These are phyloP conservation scores for Drosophila macrothrix DNA, from an alignment of 2,888 invertebrate genomes.

Conservation along the genomic window DNA sequence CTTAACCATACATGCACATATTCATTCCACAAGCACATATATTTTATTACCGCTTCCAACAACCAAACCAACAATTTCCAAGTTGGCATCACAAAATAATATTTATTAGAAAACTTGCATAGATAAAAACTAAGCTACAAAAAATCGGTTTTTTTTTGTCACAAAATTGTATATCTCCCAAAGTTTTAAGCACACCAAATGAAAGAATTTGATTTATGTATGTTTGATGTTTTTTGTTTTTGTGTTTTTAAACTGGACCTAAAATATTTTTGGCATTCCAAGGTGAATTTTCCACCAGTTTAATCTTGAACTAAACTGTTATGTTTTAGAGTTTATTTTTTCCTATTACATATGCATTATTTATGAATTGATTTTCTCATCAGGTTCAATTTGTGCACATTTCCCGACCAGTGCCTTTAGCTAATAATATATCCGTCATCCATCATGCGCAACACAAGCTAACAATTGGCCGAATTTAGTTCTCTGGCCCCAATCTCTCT, in stretches of 20 bases:
- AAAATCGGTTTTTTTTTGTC: neutral
- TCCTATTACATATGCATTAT: neutral
- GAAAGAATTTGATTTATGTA: neutral
- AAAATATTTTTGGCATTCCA: neutral
- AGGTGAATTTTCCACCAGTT: neutral
- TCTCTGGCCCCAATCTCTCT: neutral
- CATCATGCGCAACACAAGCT: slow-evolving; percentile 1
- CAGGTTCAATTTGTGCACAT: neutral
- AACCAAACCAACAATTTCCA: neutral
- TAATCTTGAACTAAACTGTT: neutral
- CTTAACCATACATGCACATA: neutral
- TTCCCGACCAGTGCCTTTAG: neutral
- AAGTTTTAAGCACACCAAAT: neutral
- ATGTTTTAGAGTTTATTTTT: neutral
- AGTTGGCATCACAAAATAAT: neutral
- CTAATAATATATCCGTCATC: neutral
- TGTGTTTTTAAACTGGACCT: neutral
- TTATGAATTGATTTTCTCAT: neutral
- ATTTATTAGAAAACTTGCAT: neutral
- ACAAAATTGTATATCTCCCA: neutral
- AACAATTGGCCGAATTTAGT: neutral
- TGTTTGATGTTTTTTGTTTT: neutral
- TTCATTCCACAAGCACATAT: no score
- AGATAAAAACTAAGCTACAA: neutral
- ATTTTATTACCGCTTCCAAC: neutral